Conservation (phyloP, 1,140 invertebrate genomes). For the Cecropterus lyciades region DNA sequence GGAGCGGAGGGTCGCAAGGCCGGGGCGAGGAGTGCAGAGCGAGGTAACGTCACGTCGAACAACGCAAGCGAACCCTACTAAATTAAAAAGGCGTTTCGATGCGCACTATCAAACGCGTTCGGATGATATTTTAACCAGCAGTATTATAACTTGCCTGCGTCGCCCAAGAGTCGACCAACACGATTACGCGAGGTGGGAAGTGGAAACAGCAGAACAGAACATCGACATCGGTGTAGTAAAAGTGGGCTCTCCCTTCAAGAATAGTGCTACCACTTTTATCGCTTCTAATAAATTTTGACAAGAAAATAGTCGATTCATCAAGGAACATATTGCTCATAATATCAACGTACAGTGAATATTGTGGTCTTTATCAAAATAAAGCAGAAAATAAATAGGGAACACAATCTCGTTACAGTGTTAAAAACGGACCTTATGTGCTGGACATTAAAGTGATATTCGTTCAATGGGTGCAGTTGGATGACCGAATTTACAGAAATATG, state of each 20-base stretch:
- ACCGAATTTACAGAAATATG: constrained; percentile 71
- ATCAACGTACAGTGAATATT: constrained; percentile 7
- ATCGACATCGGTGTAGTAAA: constrained; percentile 66
- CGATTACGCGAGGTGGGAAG: constrained; percentile 76
- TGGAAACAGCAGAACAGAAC: constrained; percentile 15
- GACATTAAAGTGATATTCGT: constrained; percentile 56
- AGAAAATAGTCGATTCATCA: constrained; percentile 2
- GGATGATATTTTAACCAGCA: constrained; percentile 40
- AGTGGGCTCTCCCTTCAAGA: constrained; percentile 60
- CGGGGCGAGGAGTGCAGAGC: constrained; percentile 62
- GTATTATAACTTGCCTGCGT: constrained; percentile 73
- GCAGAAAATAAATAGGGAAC: constrained; percentile 77
- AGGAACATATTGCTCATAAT: constrained; percentile 7
- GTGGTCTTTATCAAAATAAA: constrained; percentile 71
- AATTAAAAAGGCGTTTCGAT: constrained; percentile 53
- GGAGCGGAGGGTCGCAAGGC: constrained; percentile 75
- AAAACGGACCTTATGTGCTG: constrained; percentile 60
- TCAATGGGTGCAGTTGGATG: constrained; percentile 45
- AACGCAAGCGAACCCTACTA: constrained; percentile 68
- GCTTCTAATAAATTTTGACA: constrained; percentile 8
- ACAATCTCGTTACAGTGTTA: constrained; percentile 54
- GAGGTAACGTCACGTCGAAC: constrained; percentile 78
- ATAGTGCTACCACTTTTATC: constrained; percentile 34
- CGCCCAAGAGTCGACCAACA: constrained; percentile 74
- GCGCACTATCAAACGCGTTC: constrained; percentile 19